phyloP scores from a whole-genome alignment of 1,140 invertebrate genomes.

The Orussus abietinus region DNA sequence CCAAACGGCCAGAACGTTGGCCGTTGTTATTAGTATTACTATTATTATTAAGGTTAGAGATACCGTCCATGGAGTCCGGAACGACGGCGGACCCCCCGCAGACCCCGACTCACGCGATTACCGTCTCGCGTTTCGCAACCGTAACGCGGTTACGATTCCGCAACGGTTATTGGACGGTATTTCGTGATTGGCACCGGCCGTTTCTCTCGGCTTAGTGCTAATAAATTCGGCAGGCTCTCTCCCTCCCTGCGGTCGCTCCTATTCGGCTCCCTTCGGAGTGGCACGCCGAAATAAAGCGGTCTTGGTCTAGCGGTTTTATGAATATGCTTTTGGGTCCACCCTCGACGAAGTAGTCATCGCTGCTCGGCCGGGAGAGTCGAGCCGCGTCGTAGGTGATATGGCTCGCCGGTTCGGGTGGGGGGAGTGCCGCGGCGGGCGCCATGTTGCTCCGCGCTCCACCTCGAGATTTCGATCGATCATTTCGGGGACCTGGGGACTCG shows the following conservation, averaged over 20 bases:
- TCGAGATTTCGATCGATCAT: no score
- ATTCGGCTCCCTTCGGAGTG: background rate
- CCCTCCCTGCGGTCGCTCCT: background rate
- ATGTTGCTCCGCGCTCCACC: no score
- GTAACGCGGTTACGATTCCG: slow-evolving; percentile 40
- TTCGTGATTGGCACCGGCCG: slow-evolving; percentile 47
- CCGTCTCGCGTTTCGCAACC: background rate
- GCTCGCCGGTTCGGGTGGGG: no score
- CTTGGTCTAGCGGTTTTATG: slow-evolving; percentile 48
- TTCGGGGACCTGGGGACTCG: no score
- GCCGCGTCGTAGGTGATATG: no score
- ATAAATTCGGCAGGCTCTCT: slow-evolving; percentile 37
- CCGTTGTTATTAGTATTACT: no score
- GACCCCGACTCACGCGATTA: no score
- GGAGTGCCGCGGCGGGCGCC: no score
- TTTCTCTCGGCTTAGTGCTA: slow-evolving; percentile 43
- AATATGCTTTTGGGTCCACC: slow-evolving; percentile 52
- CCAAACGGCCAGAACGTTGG: slow-evolving; percentile 22
- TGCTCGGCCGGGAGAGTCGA: slow-evolving; percentile 17
- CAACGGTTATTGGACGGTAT: slow-evolving; percentile 46
- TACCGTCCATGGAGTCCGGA: slow-evolving; percentile 33
- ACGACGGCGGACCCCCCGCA: slow-evolving; percentile 30
- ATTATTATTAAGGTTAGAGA: slow-evolving; percentile 39
- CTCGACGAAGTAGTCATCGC: slow-evolving; percentile 22
- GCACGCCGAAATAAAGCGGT: slow-evolving; percentile 45